Conservation (phyloP, 2,797 vertebrate genomes). For the Eleutherodactylus coqui region DNA sequence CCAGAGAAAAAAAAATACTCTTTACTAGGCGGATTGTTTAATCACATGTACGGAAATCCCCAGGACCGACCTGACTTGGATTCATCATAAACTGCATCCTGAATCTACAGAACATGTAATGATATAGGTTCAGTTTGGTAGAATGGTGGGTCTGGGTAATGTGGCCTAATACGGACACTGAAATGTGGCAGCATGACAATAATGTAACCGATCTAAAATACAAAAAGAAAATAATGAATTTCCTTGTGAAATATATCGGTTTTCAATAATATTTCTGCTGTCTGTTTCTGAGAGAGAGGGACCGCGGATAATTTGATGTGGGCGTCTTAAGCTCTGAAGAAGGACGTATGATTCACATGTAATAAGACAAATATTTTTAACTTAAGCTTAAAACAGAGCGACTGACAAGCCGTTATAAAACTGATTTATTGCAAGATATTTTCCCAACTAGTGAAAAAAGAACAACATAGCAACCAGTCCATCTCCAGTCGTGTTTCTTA, state of each 20-base stretch:
- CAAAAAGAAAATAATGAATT: neutral
- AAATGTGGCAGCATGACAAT: neutral
- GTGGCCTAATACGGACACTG: too few relatives aligned
- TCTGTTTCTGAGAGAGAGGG: neutral
- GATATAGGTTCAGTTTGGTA: too few relatives aligned
- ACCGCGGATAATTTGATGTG: neutral
- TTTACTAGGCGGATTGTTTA: too few relatives aligned
- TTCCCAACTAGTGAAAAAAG: neutral
- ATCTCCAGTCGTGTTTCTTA: neutral
- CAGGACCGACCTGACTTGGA: too few relatives aligned
- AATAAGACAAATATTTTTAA: neutral
- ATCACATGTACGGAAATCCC: too few relatives aligned
- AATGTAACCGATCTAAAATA: neutral
- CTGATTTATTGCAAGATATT: neutral
- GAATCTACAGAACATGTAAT: too few relatives aligned
- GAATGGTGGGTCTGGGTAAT: too few relatives aligned
- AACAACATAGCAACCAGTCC: neutral
- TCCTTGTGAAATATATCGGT: neutral
- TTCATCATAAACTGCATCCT: too few relatives aligned
- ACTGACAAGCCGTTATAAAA: neutral
- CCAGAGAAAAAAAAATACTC: too few relatives aligned
- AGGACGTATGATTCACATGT: conserved; percentile 1
- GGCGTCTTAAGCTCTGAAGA: neutral
- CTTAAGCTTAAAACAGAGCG: neutral
- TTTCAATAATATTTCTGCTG: neutral